Base-by-base conservation (phyloP, 2,113 vertebrate genomes). In the Rallus limicola region DNA sequence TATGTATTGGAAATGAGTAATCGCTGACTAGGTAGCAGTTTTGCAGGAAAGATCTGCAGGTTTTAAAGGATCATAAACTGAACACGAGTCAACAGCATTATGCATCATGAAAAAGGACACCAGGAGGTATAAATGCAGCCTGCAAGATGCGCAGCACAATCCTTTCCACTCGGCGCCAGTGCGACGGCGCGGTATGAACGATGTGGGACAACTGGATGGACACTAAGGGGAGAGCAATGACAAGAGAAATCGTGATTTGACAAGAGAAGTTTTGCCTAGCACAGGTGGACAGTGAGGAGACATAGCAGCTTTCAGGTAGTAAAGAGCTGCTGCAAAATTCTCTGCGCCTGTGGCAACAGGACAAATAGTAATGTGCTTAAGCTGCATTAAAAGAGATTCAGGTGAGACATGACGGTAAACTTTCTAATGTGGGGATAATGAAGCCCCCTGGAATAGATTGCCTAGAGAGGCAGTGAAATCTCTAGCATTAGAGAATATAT, bases 331-430 rank as follows among this genome's bases (percentile, higher is more conserved):
- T 69, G 38, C 10, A 58, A 69, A 88, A 86, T 48, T 52, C 38
- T 71, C 53, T 0, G 0, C 60, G 75, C 40, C 63, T 44, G 5
- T 16, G 44, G 67, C 67, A 69, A 11, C 28, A 34, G 36, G 59
- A 86, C 44, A 76, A 90, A 36, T 5, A 74, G 44, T 7, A 76
- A 76, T 23, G 42, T 72, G 78, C 24, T 93, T 34, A 82, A 88
- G 34, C 28, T 1, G 4, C 48, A 53, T 68, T 69, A 62, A 56
- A 48, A 38, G 56, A 68, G 25, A 72, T 72, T 85, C 70, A 68
- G 58, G 85, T 77, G 67, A 93, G 87, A 50, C 10, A 23, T 0
- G 18, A 65, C 1, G 28, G 68, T 72, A 65, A 58, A 62, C 82
- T 31, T 81, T 46, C 24, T 69, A 50, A 69, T 68, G 67, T 15